Evolutionary conservation across 2,113 vertebrate genomes (phyloP).

Genomic region (Sander vitreus): DNA sequence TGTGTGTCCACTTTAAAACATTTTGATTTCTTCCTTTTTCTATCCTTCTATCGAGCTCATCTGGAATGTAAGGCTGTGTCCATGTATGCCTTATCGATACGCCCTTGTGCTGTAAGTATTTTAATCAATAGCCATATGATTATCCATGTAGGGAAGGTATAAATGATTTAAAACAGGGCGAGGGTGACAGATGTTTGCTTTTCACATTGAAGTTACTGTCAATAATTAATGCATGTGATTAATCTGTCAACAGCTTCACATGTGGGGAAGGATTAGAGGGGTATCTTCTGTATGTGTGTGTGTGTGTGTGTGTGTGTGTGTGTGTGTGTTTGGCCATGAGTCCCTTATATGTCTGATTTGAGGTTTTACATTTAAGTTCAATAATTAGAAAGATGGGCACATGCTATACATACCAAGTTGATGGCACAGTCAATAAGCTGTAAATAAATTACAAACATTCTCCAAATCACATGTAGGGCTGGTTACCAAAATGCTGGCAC

Average conservation of each 20-base stretch:
- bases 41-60: conserved; percentile 46
- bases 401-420: conserved; percentile 16
- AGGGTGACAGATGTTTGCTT: conserved; percentile 92
- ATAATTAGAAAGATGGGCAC: conserved; percentile 26
- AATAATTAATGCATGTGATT: conserved; percentile 99
- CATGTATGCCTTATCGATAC: conserved; percentile 88
- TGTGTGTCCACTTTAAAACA: conserved; percentile 4
- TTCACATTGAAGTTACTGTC: conserved; percentile 98
- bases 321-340: conserved; percentile 60
- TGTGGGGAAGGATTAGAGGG: conserved; percentile 69
- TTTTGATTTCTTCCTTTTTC: conserved; percentile 27
- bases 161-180: conserved; percentile 97
- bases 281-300: conserved; percentile 37
- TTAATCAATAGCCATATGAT: conserved; percentile 98
- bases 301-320: conserved; percentile 40
- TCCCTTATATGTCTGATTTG: conserved; percentile 28
- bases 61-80: conserved; percentile 75
- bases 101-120: conserved; percentile 90
- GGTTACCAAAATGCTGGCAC: not conserved
- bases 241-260: conserved; percentile 95
- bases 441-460: conserved; percentile 20
- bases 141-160: conserved; percentile 92
- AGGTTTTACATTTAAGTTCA: conserved; percentile 43
- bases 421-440: conserved; percentile 14
- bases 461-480: not conserved